These are phyloP conservation scores for Columba livia DNA, from an alignment of 2,113 vertebrate genomes.

Conservation along the genomic window DNA sequence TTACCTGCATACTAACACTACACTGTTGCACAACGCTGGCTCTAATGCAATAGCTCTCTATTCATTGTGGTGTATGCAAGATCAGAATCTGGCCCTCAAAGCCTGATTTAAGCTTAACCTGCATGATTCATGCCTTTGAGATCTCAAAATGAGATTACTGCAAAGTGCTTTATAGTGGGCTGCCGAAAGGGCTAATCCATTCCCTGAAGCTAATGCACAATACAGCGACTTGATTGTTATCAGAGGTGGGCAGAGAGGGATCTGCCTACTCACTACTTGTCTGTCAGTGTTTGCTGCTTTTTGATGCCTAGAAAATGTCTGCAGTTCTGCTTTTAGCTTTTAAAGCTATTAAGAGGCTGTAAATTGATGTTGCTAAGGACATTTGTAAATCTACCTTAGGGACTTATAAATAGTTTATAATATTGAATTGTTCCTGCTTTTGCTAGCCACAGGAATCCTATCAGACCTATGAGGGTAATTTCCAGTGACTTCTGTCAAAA, in stretches of 20 bases:
- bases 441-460: constrained; percentile 48
- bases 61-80: neutral
- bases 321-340: constrained; percentile 63
- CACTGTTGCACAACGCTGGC: neutral
- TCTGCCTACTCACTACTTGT: constrained; percentile 57
- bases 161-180: constrained; percentile 56
- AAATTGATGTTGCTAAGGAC: constrained; percentile 65
- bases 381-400: constrained; percentile 47
- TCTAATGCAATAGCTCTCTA: neutral
- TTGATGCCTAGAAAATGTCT: constrained; percentile 50
- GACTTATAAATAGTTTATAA: constrained; percentile 62
- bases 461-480: neutral
- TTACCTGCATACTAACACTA: neutral
- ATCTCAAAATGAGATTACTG: constrained; percentile 61
- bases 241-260: constrained; percentile 49
- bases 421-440: constrained; percentile 48
- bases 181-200: constrained; percentile 55
- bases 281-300: constrained; percentile 57
- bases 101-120: constrained; percentile 37
- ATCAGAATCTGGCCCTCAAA: constrained; percentile 36
- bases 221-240: constrained; percentile 51
- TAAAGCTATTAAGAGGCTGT: constrained; percentile 61
- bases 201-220: constrained; percentile 54
- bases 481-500: constrained; percentile 1
- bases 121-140: constrained; percentile 55